phyloP scores from a whole-genome alignment of 2,113 vertebrate genomes.

The Halichoerus grypus region DNA sequence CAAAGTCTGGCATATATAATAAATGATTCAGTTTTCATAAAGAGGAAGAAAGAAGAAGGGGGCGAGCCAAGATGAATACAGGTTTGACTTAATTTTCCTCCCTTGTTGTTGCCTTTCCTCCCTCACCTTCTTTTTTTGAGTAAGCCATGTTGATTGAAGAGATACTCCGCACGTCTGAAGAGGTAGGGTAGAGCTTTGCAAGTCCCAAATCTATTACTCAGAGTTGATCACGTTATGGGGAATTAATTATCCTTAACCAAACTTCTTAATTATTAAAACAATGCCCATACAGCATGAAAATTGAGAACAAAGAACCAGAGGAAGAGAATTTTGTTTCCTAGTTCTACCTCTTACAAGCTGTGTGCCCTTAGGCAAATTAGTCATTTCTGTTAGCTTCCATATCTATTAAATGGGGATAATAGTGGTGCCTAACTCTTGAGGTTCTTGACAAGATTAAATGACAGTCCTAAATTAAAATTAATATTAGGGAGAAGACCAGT shows the following conservation, averaged over 20 bases:
- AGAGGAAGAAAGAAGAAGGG: neutral
- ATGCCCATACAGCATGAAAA: neutral
- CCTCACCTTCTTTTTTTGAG: neutral
- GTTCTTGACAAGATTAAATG: slow-evolving; percentile 41
- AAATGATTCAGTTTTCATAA: neutral
- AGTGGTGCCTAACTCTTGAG: neutral
- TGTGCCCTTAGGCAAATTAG: slow-evolving; percentile 9
- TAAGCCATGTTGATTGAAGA: neutral
- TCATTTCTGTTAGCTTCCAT: neutral
- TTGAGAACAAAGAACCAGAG: slow-evolving; percentile 33
- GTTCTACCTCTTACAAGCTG: neutral
- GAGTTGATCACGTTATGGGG: neutral
- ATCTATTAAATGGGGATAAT: slow-evolving; percentile 30
- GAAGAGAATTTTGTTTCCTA: slow-evolving; percentile 18
- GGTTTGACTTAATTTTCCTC: neutral
- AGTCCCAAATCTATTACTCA: neutral
- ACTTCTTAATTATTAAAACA: slow-evolving; percentile 53
- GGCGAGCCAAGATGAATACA: neutral
- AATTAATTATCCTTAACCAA: slow-evolving; percentile 56
- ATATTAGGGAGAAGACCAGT: neutral
- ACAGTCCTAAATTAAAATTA: neutral
- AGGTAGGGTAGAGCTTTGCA: neutral
- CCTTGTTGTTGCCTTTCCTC: neutral
- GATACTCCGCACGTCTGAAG: neutral
- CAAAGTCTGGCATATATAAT: neutral